Evolutionary conservation across 2,888 invertebrate genomes (phyloP), one percentile per base, ranked within the genome.

Genomic region (Rhagium mordax): DNA sequence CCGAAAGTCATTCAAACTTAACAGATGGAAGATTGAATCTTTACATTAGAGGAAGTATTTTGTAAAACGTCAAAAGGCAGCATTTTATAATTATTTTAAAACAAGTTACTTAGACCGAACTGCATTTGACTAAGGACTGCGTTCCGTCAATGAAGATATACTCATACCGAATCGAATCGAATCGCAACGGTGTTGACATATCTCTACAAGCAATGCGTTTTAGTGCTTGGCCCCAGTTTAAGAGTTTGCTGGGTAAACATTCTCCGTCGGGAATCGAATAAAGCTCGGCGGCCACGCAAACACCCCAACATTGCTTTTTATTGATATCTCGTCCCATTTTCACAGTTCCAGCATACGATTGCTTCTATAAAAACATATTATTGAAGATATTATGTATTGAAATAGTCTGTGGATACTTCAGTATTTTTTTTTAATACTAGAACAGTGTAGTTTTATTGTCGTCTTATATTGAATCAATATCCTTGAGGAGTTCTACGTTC

Each of bases 171-270:
- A n/a, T n/a, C n/a, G n/a, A n/a, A 20, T 18, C 66, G 67, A 71
- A 70, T 70, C 59, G 69, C 72, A 67, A 70, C 62, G 73, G 69
- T 76, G 76, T 76, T 76, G 74, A 76, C 78, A 72, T 77, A 75
- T 78, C 77, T 77, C 74, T 75, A 78, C 77, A 80, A 78, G 77
- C 77, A 78, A 76, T 76, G 76, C 76, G 79, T 81, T 77, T 76
- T 76, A 78, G 78, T 76, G 76, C 77, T 78, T 76, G 78, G 72
- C 71, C 71, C 70, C 76, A 73, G 79, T 79, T 78, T 77, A 76
- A 77, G 75, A 77, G 77, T 75, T 79, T 79, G 77, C 75, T 70
- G 76, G 74, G 75, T 75, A 77, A 76, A 76, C 74, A 76, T 76
- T 71, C 72, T 62, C 76, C 76, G 70, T 72, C 76, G 76, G 78